These are phyloP conservation scores for Ornithoptera priamus DNA, from an alignment of 2,888 invertebrate genomes.

Conservation along the genomic window DNA sequence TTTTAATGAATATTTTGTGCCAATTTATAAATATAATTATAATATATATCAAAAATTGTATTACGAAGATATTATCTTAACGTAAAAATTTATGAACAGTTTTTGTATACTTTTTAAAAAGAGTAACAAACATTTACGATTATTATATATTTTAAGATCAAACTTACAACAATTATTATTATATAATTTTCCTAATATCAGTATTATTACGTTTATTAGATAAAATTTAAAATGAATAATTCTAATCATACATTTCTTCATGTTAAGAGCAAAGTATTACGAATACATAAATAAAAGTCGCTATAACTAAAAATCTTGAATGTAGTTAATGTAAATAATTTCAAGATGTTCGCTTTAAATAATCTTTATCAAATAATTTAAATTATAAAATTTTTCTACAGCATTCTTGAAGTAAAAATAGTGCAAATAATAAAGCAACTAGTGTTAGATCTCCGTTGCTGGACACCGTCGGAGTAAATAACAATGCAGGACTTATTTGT, in stretches of 20 bases:
- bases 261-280: too few relatives aligned
- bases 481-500: too few relatives aligned
- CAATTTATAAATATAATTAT: background rate
- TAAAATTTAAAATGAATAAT: slow-evolving; percentile 1
- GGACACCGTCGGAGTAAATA: too few relatives aligned
- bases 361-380: too few relatives aligned
- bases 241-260: background rate
- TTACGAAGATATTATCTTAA: background rate
- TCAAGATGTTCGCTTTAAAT: too few relatives aligned
- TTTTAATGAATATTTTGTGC: slow-evolving; percentile 24
- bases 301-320: too few relatives aligned
- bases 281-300: too few relatives aligned
- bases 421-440: too few relatives aligned
- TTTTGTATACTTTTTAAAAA: background rate
- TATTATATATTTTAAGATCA: slow-evolving; percentile 1
- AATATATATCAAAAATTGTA: background rate
- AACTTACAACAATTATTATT: slow-evolving; percentile 2
- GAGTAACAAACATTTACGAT: background rate
- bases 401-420: too few relatives aligned
- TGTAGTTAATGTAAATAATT: too few relatives aligned
- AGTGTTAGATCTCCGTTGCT: too few relatives aligned
- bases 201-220: slow-evolving; percentile 23
- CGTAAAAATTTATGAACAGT: background rate
- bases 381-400: too few relatives aligned
- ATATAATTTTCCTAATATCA: slow-evolving; percentile 20